These are phyloP conservation scores for Musca domestica DNA, from an alignment of 1,140 invertebrate genomes.

Conservation along the genomic window DNA sequence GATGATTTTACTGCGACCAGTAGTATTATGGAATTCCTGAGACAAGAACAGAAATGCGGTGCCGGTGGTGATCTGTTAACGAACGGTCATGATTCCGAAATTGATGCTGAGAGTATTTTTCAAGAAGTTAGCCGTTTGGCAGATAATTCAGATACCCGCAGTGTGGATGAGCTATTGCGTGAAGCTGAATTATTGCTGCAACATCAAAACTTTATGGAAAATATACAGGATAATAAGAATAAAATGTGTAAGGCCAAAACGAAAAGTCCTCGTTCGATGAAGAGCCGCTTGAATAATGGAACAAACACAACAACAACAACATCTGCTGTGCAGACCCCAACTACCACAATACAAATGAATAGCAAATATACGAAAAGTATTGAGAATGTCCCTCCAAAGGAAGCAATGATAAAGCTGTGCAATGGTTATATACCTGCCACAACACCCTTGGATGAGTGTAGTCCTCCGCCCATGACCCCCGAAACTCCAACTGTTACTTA, in stretches of 20 bases:
- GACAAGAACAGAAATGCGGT: conserved; percentile 47
- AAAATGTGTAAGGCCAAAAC: background rate
- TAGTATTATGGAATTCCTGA: conserved; percentile 49
- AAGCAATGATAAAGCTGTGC: background rate
- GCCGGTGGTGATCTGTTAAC: background rate
- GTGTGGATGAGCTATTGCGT: conserved; percentile 49
- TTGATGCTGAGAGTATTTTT: conserved; percentile 48
- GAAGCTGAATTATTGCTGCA: conserved; percentile 50
- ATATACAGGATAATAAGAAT: background rate
- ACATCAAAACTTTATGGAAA: conserved; percentile 36
- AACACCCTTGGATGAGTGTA: background rate
- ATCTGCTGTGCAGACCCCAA: conserved; percentile 21
- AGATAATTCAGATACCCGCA: conserved; percentile 43
- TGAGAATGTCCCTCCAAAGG: conserved; percentile 29
- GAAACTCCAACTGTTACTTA: background rate
- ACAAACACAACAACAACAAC: background rate
- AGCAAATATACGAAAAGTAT: conserved; percentile 45
- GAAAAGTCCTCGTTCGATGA: background rate
- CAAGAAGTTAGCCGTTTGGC: conserved; percentile 48
- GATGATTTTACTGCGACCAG: conserved; percentile 44
- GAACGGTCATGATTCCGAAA: conserved; percentile 13
- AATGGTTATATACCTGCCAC: background rate
- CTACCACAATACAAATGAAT: conserved; percentile 37
- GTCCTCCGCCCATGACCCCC: background rate
- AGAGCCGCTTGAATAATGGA: background rate